A percentile compares a stretch with the other conserved stretches of the same genome.
Evolutionary conservation across 2,888 invertebrate species (phyloP).

Genomic region (Plutella xylostella): DNA sequence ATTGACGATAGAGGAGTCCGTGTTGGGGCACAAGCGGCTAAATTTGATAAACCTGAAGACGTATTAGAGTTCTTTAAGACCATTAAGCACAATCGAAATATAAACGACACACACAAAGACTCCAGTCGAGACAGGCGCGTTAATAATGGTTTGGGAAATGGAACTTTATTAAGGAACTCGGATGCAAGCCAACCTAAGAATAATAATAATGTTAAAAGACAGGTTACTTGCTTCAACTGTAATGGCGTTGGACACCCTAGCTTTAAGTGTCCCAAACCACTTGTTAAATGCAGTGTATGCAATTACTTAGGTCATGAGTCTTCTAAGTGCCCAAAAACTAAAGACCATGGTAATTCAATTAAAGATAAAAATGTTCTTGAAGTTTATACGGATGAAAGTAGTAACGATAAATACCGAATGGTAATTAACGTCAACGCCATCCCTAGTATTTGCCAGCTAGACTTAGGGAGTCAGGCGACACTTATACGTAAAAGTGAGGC

Average conservation of each 20-base stretch:
- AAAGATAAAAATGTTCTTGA: background rate
- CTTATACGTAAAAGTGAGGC: slow-evolving; percentile 16
- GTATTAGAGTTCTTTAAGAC: slow-evolving; percentile 4
- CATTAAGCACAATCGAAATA: background rate
- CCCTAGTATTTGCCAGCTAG: slow-evolving; percentile 15
- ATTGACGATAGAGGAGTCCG: slow-evolving; percentile 19
- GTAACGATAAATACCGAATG: no score
- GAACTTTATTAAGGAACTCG: no score
- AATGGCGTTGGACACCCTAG: background rate
- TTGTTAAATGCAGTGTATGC: background rate
- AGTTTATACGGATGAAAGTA: background rate
- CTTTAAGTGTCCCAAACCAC: background rate
- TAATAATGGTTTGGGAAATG: background rate
- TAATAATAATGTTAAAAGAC: background rate
- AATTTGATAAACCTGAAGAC: slow-evolving; percentile 11
- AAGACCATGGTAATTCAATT: background rate
- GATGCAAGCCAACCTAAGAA: background rate
- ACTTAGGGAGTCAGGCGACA: slow-evolving; percentile 23
- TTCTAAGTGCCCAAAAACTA: slow-evolving; percentile 11
- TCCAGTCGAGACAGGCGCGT: background rate
- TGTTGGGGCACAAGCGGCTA: slow-evolving; percentile 16
- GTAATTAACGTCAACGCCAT: no score
- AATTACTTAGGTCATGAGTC: slow-evolving; percentile 15
- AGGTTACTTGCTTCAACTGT: background rate
- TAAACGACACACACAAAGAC: background rate